A percentile compares a stretch with the other conserved stretches of the same genome.
These are phyloP conservation scores for Chloroceryle amazona DNA, from an alignment of 2,797 vertebrate species.

Conservation along the genomic window DNA sequence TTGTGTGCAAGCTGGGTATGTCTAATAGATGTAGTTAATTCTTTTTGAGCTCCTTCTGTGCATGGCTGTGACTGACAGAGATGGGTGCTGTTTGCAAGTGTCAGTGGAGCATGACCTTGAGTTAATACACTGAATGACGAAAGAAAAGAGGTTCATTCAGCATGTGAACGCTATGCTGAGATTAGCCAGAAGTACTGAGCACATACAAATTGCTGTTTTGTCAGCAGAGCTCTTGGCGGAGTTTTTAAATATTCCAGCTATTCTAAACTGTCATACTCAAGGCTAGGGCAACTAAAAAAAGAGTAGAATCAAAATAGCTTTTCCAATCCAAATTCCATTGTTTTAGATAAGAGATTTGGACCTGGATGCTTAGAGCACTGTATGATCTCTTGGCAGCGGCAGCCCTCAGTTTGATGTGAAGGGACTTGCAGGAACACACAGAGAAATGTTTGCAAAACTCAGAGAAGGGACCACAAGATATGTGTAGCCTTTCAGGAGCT, in stretches of 20 bases:
- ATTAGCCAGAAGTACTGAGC: conserved; percentile 49
- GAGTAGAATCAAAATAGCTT: conserved; percentile 37
- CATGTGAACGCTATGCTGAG: conserved; percentile 48
- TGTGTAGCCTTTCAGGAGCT: neutral
- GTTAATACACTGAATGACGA: conserved; percentile 67
- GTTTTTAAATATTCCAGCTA: conserved; percentile 63
- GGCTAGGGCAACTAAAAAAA: conserved; percentile 38
- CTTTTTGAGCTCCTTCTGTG: conserved; percentile 37
- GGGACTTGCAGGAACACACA: neutral
- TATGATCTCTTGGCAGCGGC: neutral
- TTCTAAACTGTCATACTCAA: conserved; percentile 24
- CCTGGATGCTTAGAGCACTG: neutral
- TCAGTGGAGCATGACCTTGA: conserved; percentile 66
- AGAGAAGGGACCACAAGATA: neutral
- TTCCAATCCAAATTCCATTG: conserved; percentile 31
- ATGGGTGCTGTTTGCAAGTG: conserved; percentile 62
- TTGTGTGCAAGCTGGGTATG: neutral
- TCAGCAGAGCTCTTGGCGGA: neutral
- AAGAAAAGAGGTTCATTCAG: conserved; percentile 70
- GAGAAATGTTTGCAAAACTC: neutral
- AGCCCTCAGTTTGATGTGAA: neutral
- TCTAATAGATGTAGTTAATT: conserved; percentile 38
- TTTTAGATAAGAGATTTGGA: conserved; percentile 20
- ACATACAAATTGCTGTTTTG: conserved; percentile 48
- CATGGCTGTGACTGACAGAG: conserved; percentile 57